A percentile compares a stretch with the other conserved stretches of the same genome.
phyloP scores from a whole-genome alignment of 2,888 invertebrate genomes.

The Zhengitettix transpicula region DNA sequence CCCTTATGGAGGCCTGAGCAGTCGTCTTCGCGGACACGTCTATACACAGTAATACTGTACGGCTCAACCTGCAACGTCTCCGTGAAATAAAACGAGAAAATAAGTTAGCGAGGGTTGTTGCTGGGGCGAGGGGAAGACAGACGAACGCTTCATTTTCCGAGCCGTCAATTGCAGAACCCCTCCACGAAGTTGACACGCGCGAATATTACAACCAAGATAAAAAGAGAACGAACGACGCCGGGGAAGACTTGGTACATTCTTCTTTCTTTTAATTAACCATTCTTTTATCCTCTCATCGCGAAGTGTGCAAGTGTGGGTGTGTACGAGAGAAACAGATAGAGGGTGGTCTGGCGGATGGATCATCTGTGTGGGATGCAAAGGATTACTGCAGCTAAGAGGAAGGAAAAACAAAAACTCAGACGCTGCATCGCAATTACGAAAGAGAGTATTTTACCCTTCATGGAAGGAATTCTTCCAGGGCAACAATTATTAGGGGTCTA shows the following conservation, averaged over 20 bases:
- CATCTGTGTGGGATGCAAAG: no score
- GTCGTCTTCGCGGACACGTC: no score
- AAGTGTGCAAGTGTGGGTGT: background rate
- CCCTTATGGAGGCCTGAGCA: no score
- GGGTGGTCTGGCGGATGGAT: no score
- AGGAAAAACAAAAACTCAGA: background rate
- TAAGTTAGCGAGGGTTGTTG: background rate
- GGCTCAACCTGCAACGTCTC: background rate
- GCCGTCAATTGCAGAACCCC: constrained; percentile 15
- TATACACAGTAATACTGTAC: no score
- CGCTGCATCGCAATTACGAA: background rate
- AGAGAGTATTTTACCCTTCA: background rate
- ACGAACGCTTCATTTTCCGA: constrained; percentile 14
- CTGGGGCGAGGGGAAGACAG: constrained; percentile 2
- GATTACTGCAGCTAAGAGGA: background rate
- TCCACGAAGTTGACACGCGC: constrained; percentile 9
- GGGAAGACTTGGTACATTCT: background rate
- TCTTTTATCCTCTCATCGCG: constrained; percentile 3
- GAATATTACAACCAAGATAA: constrained; percentile 7
- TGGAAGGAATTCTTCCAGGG: background rate
- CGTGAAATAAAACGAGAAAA: background rate
- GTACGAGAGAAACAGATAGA: background rate
- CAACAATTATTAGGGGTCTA: background rate
- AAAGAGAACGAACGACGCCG: background rate
- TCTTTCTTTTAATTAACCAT: constrained; percentile 8